A percentile compares a stretch with the other conserved stretches of the same genome.
Evolutionary conservation across 1,140 invertebrate genomes (phyloP).

Genomic region (Chrysomallon squamiferum): DNA sequence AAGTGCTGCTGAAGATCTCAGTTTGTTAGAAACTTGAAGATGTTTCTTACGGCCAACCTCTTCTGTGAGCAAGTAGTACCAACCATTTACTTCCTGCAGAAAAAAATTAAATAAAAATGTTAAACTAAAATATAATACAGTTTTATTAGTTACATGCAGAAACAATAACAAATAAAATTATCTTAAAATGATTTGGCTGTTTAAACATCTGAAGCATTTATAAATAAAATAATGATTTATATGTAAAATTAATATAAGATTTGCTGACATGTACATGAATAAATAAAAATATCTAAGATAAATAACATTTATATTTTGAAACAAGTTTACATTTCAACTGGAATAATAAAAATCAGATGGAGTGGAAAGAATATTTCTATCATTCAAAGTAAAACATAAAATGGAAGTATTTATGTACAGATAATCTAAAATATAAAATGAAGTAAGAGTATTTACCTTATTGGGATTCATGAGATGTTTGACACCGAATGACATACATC

Average conservation of each 20-base stretch:
- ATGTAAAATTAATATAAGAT: too few species aligned
- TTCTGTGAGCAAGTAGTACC: constrained; percentile 67
- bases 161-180: background rate
- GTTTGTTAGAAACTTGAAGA: constrained; percentile 45
- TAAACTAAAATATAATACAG: background rate
- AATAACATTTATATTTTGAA: too few species aligned
- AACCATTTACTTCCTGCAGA: constrained; percentile 64
- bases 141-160: background rate
- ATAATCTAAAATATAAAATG: background rate
- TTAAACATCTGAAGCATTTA: too few species aligned
- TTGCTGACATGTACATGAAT: too few species aligned
- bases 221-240: too few species aligned
- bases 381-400: too few species aligned
- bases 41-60: constrained; percentile 64
- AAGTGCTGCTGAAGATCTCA: constrained; percentile 25
- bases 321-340: too few species aligned
- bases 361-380: too few species aligned
- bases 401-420: too few species aligned
- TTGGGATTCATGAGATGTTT: constrained; percentile 69
- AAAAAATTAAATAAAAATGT: background rate
- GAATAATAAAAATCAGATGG: too few species aligned
- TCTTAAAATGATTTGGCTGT: background rate
- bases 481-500: constrained; percentile 79
- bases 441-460: constrained; percentile 64
- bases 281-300: too few species aligned